These are phyloP conservation scores for Aptenodytes forsteri DNA, from an alignment of 2,113 vertebrate genomes.

Conservation along the genomic window DNA sequence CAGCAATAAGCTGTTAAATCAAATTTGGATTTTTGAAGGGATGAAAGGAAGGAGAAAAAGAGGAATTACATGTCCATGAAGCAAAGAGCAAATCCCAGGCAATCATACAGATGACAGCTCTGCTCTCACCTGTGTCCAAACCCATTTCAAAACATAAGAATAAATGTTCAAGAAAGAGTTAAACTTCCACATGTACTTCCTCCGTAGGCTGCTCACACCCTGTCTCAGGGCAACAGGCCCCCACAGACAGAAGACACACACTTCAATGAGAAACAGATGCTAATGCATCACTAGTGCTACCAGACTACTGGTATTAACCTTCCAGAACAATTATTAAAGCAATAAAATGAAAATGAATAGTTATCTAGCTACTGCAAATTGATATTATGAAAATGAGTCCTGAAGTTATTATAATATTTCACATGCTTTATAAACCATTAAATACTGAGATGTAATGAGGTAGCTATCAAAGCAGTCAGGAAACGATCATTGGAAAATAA, in stretches of 20 bases:
- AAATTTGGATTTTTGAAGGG: not conserved
- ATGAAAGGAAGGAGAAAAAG: not conserved
- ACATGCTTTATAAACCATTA: not conserved
- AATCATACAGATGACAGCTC: not conserved
- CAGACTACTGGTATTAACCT: not conserved
- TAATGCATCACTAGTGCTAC: not conserved
- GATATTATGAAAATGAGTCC: not conserved
- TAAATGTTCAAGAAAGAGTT: not conserved
- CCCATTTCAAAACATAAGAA: not conserved
- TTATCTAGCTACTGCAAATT: not conserved
- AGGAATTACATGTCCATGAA: not conserved
- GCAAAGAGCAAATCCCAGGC: not conserved
- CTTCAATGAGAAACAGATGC: not conserved
- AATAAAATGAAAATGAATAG: not conserved
- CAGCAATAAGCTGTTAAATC: not conserved
- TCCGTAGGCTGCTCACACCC: not conserved
- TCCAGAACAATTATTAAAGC: not conserved
- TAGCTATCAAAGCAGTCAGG: not conserved
- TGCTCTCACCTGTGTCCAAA: not conserved
- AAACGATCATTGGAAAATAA: not conserved
- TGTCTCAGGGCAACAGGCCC: not conserved
- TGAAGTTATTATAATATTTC: not conserved
- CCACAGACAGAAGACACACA: fast-evolving
- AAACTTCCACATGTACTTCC: not conserved
- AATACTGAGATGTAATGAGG: not conserved